Evolutionary conservation across 2,797 vertebrate species (phyloP), one percentile per base, ranked within the genome.

Genomic region (Argentina silus): DNA sequence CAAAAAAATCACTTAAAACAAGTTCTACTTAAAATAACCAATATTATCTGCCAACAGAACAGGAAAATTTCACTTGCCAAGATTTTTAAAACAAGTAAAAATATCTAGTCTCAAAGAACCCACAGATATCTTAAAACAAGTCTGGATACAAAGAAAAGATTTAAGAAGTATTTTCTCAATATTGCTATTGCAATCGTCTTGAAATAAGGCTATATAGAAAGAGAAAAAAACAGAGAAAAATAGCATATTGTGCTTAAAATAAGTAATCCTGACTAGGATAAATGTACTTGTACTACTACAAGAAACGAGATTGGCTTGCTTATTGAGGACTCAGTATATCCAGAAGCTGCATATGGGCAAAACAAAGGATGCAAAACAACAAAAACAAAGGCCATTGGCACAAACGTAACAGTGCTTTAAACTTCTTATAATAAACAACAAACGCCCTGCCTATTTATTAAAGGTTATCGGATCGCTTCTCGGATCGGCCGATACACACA

Each of bases 351-450:
- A 8, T 11, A 44, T 44, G 11, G 42, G 62, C 62, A 17, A 15
- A 65, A 65, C 63, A 67, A 23, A 59, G 19, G 19, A 59, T 59
- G 19, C 17, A 59, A 59, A 59, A 21, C 55, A 51, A 51, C 50
- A 51, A 15, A 7, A 47, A 47, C 45, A 47, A 48, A 48, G 0
- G 47, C 7, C 47, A 56, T 17, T 56, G 56, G 19, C 7, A 63
- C 70, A 68, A 77, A 69, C 12, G 72, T 73, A 6, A 19, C n/a
- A 67, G 45, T 67, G 50, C 60, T 64, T 17, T 76, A 76, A 77
- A 6, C 55, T 63, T 51, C 43, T 64, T 62, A 68, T 47, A 77
- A 63, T 77, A 63, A 36, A 47, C 0, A 63, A 0, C 48, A 50
- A 50, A 51, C 47, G 1, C 48, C 48, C 48, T 51, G 48, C 48